Evolutionary conservation across 2,888 invertebrate genomes (phyloP).

Genomic region (Plutella xylostella): DNA sequence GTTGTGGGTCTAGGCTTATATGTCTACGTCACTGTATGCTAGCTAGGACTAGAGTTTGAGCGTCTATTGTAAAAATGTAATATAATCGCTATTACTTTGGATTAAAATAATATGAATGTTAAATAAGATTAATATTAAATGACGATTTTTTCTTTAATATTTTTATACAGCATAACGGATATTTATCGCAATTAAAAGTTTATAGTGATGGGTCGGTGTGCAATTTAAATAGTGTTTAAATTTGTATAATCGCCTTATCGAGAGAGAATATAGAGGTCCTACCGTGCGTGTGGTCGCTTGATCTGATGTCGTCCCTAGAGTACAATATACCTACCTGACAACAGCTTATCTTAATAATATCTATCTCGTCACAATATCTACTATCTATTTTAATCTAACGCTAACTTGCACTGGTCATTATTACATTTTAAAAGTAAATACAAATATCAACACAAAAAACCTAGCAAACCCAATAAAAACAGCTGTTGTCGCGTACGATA

Average conservation of each 20-base stretch:
- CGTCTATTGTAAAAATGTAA: constrained; percentile 68
- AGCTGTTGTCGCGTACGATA: too few species aligned
- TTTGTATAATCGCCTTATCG: constrained; percentile 66
- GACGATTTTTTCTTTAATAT: constrained; percentile 67
- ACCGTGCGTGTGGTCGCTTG: constrained; percentile 51
- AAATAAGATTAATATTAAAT: constrained; percentile 43
- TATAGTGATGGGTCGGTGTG: constrained; percentile 68
- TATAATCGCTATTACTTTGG: constrained; percentile 61
- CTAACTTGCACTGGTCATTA: too few species aligned
- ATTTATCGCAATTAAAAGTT: constrained; percentile 68
- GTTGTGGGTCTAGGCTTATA: constrained; percentile 62
- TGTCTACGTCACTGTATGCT: constrained; percentile 50
- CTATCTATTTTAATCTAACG: too few species aligned
- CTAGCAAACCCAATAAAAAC: too few species aligned
- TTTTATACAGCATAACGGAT: constrained; percentile 69
- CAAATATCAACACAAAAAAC: too few species aligned
- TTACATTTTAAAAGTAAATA: too few species aligned
- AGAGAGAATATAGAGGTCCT: constrained; percentile 67
- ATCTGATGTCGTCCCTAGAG: constrained; percentile 24
- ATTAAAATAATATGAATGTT: constrained; percentile 50
- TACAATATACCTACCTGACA: too few species aligned
- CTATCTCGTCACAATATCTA: too few species aligned
- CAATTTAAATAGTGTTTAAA: constrained; percentile 61
- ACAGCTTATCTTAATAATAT: too few species aligned
- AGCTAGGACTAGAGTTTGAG: constrained; percentile 53